Evolutionary conservation across 2,113 vertebrate species (phyloP).

Genomic region (Zosterops lateralis): DNA sequence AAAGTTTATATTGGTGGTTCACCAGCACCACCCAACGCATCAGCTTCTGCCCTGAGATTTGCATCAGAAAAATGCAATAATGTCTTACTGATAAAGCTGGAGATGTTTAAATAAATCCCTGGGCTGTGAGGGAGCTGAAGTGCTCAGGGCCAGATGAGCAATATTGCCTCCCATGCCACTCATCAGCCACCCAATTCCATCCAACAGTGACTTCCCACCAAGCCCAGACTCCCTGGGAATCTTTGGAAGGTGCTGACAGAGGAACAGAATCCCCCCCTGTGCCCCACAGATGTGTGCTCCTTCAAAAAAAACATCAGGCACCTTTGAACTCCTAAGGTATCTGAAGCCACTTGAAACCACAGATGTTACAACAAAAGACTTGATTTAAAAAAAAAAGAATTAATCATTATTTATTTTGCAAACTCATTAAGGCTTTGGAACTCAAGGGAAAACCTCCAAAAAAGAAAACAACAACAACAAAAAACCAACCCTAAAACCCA

Average conservation of each 20-base stretch:
- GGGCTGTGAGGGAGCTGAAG: not conserved
- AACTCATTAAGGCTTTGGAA: not conserved
- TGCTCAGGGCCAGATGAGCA: not conserved
- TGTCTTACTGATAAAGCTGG: not conserved
- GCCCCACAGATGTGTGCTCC: rapidly evolving
- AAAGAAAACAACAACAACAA: too few relatives aligned
- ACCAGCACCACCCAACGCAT: not conserved
- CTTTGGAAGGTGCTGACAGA: not conserved
- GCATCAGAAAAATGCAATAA: not conserved
- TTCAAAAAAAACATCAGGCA: not conserved
- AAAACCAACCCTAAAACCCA: not conserved
- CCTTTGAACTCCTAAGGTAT: not conserved
- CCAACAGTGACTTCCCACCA: not conserved
- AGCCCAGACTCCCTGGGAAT: not conserved
- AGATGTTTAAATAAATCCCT: not conserved
- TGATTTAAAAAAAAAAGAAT: too few relatives aligned
- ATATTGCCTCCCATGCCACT: not conserved
- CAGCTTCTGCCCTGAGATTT: not conserved
- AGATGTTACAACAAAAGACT: not conserved
- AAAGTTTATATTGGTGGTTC: not conserved
- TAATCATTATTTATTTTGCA: not conserved
- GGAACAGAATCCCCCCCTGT: not conserved
- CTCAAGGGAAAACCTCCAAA: not conserved
- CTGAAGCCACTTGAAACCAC: not conserved
- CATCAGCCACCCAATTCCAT: not conserved